A percentile compares a stretch with the other conserved stretches of the same genome.
Evolutionary conservation across 2,797 vertebrate genomes (phyloP).

Genomic region (Sebastes steindachneri): DNA sequence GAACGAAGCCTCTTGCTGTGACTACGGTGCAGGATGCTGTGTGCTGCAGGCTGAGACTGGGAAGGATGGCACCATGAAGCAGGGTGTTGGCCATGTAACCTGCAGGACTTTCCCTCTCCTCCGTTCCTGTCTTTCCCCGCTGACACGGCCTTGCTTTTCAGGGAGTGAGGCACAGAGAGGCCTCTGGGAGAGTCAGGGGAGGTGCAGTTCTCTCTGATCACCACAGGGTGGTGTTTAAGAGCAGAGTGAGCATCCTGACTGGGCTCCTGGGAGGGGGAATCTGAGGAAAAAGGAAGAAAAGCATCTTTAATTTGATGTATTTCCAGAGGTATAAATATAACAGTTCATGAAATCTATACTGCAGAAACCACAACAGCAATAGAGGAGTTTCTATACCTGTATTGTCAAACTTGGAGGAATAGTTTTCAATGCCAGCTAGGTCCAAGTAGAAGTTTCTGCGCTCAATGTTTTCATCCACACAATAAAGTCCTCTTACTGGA

Average conservation of each 20-base stretch:
- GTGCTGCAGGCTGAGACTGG: conserved; percentile 61
- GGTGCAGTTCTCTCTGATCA: conserved; percentile 6
- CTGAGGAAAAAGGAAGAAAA: conserved; percentile 1
- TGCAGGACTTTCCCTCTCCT: conserved; percentile 49
- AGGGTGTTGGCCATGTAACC: conserved; percentile 56
- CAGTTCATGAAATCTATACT: neutral
- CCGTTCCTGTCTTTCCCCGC: conserved; percentile 28
- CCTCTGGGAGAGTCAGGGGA: neutral
- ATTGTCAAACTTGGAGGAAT: conserved; percentile 87
- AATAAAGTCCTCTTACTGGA: conserved; percentile 73
- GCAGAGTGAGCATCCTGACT: neutral
- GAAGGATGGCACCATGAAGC: conserved; percentile 51
- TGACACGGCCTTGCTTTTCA: conserved; percentile 8
- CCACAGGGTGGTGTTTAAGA: conserved; percentile 44
- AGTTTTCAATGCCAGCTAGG: conserved; percentile 92
- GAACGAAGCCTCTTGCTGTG: conserved; percentile 88
- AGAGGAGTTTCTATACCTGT: conserved; percentile 74
- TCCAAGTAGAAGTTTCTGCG: conserved; percentile 95
- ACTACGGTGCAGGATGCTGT: conserved; percentile 79
- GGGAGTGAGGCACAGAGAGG: neutral
- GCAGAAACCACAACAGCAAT: too few relatives aligned
- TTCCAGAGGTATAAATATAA: neutral
- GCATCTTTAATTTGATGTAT: neutral
- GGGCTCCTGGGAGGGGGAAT: conserved; percentile 80
- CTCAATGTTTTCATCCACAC: conserved; percentile 91